Percentiles rank a stretch among this genome's conserved stretches.
Conservation (phyloP, 2,797 vertebrate genomes). For the Gymnothorax reevesii region DNA sequence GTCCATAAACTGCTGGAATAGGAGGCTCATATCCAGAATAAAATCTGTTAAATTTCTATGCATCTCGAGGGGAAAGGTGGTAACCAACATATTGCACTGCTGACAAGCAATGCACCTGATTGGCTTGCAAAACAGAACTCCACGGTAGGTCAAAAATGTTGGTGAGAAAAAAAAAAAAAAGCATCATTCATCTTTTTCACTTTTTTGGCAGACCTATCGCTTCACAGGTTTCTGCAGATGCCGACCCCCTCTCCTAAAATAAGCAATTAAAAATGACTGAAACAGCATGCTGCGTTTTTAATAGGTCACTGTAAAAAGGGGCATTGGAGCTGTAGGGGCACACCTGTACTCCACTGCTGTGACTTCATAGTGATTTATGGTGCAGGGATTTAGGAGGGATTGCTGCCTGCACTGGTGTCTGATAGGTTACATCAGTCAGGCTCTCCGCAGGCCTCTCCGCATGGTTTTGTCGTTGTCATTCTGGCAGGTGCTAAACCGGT, state of each 20-base stretch:
- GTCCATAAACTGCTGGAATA: neutral
- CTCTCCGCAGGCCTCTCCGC: neutral
- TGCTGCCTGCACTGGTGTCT: neutral
- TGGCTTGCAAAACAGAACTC: too few species aligned
- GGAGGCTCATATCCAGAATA: neutral
- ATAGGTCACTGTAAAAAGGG: neutral
- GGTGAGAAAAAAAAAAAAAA: too few species aligned
- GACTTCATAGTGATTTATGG: constrained; percentile 21
- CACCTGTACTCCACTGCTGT: constrained; percentile 11
- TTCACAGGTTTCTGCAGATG: too few species aligned
- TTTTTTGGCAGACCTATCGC: neutral
- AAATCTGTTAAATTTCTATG: neutral
- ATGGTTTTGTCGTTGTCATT: neutral
- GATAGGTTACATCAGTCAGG: constrained; percentile 10
- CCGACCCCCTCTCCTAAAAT: neutral
- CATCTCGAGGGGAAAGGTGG: neutral
- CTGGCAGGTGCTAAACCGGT: neutral
- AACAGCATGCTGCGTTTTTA: neutral
- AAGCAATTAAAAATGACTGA: neutral
- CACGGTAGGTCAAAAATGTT: too few species aligned
- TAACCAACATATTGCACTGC: neutral
- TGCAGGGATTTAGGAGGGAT: neutral
- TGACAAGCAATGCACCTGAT: neutral
- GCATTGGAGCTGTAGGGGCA: neutral
- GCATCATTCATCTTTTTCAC: neutral